Conservation (phyloP, 2,797 vertebrate genomes). For the Mormyrops boulengeri region DNA sequence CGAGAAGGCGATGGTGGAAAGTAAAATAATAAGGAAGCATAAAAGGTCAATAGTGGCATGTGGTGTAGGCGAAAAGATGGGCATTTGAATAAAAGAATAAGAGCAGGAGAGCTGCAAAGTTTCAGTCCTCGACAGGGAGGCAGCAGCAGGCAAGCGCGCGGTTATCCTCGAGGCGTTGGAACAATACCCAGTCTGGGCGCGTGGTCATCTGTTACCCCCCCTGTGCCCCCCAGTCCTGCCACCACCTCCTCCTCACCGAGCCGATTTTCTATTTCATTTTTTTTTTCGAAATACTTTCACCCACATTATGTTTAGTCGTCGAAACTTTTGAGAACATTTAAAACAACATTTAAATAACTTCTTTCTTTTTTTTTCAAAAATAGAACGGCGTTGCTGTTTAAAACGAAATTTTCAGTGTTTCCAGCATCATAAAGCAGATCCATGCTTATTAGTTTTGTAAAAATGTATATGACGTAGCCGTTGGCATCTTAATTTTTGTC, state of each 20-base stretch:
- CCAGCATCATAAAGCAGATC: neutral
- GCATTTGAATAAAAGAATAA: constrained; percentile 20
- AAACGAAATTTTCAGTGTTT: neutral
- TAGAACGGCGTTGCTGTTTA: neutral
- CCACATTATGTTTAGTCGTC: neutral
- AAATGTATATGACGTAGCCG: neutral
- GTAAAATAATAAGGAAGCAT: constrained; percentile 32
- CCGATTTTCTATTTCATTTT: neutral
- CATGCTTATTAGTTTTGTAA: neutral
- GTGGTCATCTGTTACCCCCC: constrained; percentile 47
- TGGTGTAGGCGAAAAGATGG: constrained; percentile 41
- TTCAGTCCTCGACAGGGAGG: constrained; percentile 47
- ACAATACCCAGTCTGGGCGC: constrained; percentile 58
- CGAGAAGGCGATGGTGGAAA: constrained; percentile 22
- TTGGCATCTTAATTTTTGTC: neutral
- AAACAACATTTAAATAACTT: neutral
- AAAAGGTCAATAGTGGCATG: constrained; percentile 42
- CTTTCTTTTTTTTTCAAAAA: neutral
- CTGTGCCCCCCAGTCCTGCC: neutral
- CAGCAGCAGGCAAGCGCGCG: constrained; percentile 71
- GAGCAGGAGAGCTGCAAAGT: constrained; percentile 15
- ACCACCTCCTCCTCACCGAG: constrained; percentile 13
- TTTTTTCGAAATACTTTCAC: neutral
- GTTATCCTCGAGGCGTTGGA: constrained; percentile 52
- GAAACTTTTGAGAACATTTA: neutral